phyloP scores from a whole-genome alignment of 2,113 vertebrate species.

The Heterochromis multidens region DNA sequence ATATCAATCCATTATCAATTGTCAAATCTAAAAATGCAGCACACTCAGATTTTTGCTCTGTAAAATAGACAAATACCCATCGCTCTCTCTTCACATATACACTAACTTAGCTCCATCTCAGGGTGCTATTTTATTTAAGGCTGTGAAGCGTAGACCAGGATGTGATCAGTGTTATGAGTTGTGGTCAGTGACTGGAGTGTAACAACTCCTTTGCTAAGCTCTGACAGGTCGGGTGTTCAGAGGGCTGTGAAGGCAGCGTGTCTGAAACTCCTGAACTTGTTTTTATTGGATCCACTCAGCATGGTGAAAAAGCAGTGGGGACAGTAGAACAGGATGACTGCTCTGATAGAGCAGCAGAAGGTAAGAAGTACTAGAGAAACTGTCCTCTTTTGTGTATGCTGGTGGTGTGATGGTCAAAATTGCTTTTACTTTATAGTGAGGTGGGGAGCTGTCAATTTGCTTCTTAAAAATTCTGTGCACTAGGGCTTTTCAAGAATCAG shows the following conservation, averaged over 20 bases:
- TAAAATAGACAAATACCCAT: neutral
- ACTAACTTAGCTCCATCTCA: neutral
- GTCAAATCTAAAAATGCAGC: too few species aligned
- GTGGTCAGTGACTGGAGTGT: neutral
- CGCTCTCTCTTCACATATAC: neutral
- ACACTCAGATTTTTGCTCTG: too few species aligned
- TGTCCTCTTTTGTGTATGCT: neutral
- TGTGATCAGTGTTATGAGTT: neutral
- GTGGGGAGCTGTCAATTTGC: neutral
- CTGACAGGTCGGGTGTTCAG: neutral
- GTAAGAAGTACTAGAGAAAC: neutral
- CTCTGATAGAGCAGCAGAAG: neutral
- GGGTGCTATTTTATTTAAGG: neutral
- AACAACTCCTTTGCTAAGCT: neutral
- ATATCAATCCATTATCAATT: neutral
- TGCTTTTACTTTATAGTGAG: neutral
- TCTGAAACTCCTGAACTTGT: neutral
- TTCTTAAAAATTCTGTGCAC: neutral
- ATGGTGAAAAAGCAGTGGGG: neutral
- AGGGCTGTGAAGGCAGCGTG: neutral
- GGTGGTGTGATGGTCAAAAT: neutral
- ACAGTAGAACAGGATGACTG: neutral
- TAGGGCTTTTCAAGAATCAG: neutral
- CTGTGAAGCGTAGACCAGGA: neutral
- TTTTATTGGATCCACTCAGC: neutral